A percentile compares a stretch with the other conserved stretches of the same genome.
These are phyloP conservation scores for Caenorhabditis auriculariae DNA, from an alignment of 2,888 invertebrate species.

Conservation along the genomic window DNA sequence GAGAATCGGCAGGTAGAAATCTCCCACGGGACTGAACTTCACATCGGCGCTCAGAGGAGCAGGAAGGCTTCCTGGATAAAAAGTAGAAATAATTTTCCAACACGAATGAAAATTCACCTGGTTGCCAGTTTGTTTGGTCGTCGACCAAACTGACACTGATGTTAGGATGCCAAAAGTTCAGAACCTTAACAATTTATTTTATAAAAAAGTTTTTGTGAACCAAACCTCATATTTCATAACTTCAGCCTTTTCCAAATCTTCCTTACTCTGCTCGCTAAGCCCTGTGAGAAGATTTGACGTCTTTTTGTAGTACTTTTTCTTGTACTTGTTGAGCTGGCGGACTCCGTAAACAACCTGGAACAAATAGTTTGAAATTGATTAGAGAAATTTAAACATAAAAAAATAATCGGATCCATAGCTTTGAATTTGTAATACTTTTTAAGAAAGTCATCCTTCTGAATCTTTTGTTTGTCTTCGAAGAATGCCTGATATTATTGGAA, in stretches of 20 bases:
- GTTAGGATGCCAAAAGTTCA: slow-evolving; percentile 99
- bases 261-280: slow-evolving; percentile 64
- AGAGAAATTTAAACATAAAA: too few species aligned
- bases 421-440: too few species aligned
- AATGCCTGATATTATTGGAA: too few species aligned
- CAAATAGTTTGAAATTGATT: slow-evolving; percentile 1
- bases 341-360: slow-evolving; percentile 36
- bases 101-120: slow-evolving; percentile 70
- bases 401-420: too few species aligned
- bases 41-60: slow-evolving; percentile 45
- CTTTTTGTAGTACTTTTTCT: slow-evolving; percentile 80
- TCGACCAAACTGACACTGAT: slow-evolving; percentile 90
- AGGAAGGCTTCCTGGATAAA: slow-evolving; percentile 28
- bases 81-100: not conserved
- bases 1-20: slow-evolving; percentile 87
- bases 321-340: slow-evolving; percentile 69
- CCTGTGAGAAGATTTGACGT: slow-evolving; percentile 94
- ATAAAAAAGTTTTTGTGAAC: not conserved
- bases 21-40: slow-evolving; percentile 74
- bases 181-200: slow-evolving; percentile 70
- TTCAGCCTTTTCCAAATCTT: slow-evolving; percentile 69
- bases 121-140: slow-evolving; percentile 92
- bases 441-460: too few species aligned
- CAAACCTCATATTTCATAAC: slow-evolving; percentile 37
- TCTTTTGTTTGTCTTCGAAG: too few species aligned